Percentiles rank a stretch among this genome's conserved stretches.
Evolutionary conservation across 2,797 vertebrate species (phyloP).

Genomic region (Anguilla obscura): DNA sequence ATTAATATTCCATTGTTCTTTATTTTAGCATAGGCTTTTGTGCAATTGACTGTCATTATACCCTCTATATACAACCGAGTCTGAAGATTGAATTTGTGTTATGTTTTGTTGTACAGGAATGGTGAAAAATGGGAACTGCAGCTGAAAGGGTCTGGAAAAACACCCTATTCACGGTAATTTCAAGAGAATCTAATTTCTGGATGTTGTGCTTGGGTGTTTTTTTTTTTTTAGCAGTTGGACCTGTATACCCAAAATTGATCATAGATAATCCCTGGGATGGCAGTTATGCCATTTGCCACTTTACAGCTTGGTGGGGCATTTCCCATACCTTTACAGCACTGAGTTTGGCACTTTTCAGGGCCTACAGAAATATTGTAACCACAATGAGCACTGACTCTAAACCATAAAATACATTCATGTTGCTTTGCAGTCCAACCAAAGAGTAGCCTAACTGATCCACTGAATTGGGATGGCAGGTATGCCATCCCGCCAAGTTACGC

Average conservation of each 20-base stretch:
- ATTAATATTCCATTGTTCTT: neutral
- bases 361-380: no score
- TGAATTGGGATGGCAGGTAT: no score
- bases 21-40: neutral
- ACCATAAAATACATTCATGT: no score
- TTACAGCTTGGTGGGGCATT: no score
- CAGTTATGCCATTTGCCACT: no score
- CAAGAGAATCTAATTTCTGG: neutral
- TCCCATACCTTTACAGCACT: no score
- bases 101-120: slow-evolving; percentile 57
- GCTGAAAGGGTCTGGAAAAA: slow-evolving; percentile 83
- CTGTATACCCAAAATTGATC: neutral
- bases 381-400: no score
- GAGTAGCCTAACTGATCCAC: no score
- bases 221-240: neutral
- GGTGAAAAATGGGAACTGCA: slow-evolving; percentile 81
- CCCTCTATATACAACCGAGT: neutral
- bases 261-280: neutral
- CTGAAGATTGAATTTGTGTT: neutral
- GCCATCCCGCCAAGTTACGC: no score
- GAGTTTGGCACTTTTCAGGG: no score
- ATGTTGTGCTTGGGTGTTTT: neutral
- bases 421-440: no score
- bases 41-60: neutral
- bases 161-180: slow-evolving; percentile 76